Conservation (phyloP, 2,797 vertebrate species). For the Emys orbicularis region DNA sequence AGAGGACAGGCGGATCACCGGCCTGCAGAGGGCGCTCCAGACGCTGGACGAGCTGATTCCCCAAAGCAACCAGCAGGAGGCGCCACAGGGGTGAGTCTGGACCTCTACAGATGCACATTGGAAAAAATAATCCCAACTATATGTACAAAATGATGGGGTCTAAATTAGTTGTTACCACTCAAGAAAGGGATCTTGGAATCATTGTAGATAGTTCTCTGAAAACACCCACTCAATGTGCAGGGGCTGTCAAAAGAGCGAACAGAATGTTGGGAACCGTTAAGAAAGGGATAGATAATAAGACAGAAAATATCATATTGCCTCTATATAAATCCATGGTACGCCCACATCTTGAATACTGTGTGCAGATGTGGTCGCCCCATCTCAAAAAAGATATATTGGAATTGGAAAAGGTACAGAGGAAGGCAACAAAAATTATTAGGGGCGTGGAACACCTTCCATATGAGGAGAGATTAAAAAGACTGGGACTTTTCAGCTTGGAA, state of each 20-base stretch:
- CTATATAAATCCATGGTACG: not conserved
- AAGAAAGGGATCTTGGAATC: not conserved
- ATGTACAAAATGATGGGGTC: not conserved
- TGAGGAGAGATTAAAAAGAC: not conserved
- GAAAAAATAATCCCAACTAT: too few species aligned
- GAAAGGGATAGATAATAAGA: not conserved
- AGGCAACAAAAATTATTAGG: not conserved
- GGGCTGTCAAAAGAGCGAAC: not conserved
- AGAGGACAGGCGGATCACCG: too few species aligned
- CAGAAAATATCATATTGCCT: not conserved
- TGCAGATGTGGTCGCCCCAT: not conserved
- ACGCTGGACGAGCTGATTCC: too few species aligned
- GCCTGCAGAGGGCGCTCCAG: too few species aligned
- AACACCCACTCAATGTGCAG: not conserved
- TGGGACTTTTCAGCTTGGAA: not conserved
- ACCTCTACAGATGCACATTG: not conserved
- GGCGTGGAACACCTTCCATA: not conserved
- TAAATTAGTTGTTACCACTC: not conserved
- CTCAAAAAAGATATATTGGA: not conserved
- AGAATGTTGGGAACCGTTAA: not conserved
- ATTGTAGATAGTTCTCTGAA: not conserved
- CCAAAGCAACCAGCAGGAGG: too few species aligned
- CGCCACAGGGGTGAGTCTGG: too few species aligned
- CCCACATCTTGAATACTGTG: not conserved
- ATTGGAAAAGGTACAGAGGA: not conserved